These are phyloP conservation scores for Probosciger aterrimus DNA, from an alignment of 2,113 vertebrate genomes.

Conservation along the genomic window DNA sequence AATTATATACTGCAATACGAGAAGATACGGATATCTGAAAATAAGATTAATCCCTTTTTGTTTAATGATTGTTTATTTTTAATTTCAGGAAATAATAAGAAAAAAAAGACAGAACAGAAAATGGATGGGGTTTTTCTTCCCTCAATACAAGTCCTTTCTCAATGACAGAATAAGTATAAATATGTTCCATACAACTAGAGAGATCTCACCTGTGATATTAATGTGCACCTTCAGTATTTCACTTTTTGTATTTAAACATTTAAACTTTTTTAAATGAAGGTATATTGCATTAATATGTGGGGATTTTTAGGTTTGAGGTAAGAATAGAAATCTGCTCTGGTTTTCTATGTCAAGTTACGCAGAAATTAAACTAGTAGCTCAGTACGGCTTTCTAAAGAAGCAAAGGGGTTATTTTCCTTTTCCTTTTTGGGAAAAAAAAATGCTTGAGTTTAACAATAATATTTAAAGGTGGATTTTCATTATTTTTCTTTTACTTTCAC, in stretches of 20 bases:
- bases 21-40: not conserved
- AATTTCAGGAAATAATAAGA: not conserved
- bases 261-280: not conserved
- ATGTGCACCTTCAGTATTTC: not conserved
- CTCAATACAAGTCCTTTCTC: not conserved
- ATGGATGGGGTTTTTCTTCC: rapidly evolving
- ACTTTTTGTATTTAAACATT: not conserved
- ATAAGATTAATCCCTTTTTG: not conserved
- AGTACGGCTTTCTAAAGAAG: not conserved
- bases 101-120: not conserved
- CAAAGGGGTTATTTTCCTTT: not conserved
- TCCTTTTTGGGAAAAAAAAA: not conserved
- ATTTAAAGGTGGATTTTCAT: not conserved
- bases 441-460: not conserved
- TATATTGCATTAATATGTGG: not conserved
- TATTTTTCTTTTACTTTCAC: not conserved
- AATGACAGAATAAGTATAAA: not conserved
- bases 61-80: not conserved
- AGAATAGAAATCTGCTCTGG: not conserved
- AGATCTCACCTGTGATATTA: not conserved
- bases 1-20: not conserved
- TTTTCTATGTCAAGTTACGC: not conserved
- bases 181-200: not conserved
- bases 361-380: not conserved
- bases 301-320: not conserved